Conservation (phyloP, 2,888 invertebrate genomes). For the Pteria penguin region DNA sequence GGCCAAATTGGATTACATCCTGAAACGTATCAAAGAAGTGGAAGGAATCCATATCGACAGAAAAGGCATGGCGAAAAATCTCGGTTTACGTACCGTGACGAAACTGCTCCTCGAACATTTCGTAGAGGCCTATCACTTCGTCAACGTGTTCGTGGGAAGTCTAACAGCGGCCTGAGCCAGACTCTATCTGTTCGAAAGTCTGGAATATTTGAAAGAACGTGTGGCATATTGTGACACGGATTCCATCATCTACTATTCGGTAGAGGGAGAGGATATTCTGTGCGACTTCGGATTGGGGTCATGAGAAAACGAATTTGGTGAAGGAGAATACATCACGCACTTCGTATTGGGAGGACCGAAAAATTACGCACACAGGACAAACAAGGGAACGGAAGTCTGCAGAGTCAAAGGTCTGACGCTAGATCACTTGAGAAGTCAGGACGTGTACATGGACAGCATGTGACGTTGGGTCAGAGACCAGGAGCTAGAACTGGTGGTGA, state of each 20-base stretch:
- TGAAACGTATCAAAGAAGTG: no score
- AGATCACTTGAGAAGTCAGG: background rate
- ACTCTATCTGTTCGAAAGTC: background rate
- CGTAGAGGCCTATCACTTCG: no score
- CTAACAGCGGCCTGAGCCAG: background rate
- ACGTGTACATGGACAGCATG: background rate
- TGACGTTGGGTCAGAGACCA: background rate
- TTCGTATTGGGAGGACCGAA: background rate
- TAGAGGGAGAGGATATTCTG: background rate
- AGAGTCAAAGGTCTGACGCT: background rate
- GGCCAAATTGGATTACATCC: background rate
- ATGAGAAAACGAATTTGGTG: background rate
- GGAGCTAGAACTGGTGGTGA: background rate
- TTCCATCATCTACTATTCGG: background rate
- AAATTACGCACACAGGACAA: background rate
- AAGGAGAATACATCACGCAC: background rate
- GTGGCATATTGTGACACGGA: background rate
- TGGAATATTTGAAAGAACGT: background rate
- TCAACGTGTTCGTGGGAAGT: background rate
- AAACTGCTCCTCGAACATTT: constrained; percentile 17
- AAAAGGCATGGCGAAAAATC: background rate
- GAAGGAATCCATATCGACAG: constrained; percentile 19
- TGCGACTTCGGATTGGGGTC: background rate
- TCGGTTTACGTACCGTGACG: constrained; percentile 1
- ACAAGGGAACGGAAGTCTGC: background rate